A percentile compares a stretch with the other conserved stretches of the same genome.
These are phyloP conservation scores for Lasioglossum oenotherae DNA, from an alignment of 2,888 invertebrate genomes.

Conservation along the genomic window DNA sequence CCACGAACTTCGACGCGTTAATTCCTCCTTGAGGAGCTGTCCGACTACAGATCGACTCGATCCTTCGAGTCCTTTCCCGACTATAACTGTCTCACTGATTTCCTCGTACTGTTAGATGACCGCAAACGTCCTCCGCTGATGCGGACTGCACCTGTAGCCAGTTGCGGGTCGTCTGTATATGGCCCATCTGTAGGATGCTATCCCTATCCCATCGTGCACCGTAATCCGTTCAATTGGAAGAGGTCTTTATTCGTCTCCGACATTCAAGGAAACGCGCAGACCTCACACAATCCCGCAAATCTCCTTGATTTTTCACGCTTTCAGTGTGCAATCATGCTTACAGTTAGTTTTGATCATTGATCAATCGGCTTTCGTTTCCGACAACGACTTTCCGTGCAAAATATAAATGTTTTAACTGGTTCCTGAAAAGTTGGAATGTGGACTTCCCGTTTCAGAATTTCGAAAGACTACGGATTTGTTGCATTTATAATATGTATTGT, in stretches of 20 bases:
- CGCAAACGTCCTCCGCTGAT: background rate
- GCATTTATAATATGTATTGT: background rate
- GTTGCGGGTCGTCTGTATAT: background rate
- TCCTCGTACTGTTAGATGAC: constrained; percentile 11
- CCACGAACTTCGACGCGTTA: background rate
- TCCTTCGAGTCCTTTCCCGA: background rate
- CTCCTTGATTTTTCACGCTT: background rate
- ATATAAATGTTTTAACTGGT: background rate
- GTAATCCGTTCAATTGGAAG: background rate
- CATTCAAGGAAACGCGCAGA: background rate
- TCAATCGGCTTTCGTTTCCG: background rate
- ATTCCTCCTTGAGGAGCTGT: background rate
- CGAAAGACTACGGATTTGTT: background rate
- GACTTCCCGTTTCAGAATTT: background rate
- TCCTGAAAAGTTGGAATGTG: background rate
- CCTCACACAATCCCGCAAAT: background rate
- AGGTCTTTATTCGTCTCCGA: constrained; percentile 1
- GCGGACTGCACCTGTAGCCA: constrained; percentile 4
- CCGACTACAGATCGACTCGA: background rate
- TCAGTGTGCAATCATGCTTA: background rate
- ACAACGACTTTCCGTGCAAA: background rate
- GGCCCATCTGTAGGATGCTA: background rate
- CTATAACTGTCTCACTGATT: background rate
- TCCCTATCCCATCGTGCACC: background rate
- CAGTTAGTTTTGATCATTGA: background rate